Conservation (phyloP, 2,113 vertebrate species). For the Amphiprion percula region DNA sequence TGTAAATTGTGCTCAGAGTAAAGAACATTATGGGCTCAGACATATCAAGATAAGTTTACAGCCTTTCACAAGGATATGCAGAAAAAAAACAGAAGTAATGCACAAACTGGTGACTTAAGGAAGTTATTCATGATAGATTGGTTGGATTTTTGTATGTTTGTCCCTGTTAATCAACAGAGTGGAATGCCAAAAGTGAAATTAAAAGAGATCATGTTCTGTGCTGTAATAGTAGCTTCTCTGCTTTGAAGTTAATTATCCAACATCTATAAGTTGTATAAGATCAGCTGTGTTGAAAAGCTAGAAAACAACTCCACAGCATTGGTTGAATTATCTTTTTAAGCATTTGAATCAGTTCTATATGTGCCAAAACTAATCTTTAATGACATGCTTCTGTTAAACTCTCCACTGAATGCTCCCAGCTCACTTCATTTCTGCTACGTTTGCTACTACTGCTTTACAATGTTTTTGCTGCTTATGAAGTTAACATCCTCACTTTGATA, state of each 20-base stretch:
- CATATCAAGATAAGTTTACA: constrained; percentile 44
- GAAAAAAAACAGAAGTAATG: constrained; percentile 17
- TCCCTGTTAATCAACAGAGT: constrained; percentile 1
- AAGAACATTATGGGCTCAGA: constrained; percentile 24
- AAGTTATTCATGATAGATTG: constrained; percentile 20
- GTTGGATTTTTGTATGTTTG: constrained; percentile 21
- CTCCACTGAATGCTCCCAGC: constrained; percentile 1
- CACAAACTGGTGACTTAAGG: constrained; percentile 17
- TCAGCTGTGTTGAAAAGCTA: constrained; percentile 10
- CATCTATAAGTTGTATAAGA: constrained; percentile 4
- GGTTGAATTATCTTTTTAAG: constrained; percentile 9
- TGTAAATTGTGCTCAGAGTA: constrained; percentile 37
- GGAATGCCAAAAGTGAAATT: constrained; percentile 29
- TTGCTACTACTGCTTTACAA: constrained; percentile 36
- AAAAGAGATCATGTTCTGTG: constrained; percentile 13
- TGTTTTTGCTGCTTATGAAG: constrained; percentile 18
- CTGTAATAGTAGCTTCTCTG: constrained; percentile 24
- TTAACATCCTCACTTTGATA: constrained; percentile 23
- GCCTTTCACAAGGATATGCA: constrained; percentile 12
- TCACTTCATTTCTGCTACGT: constrained; percentile 26
- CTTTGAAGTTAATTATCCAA: constrained; percentile 6
- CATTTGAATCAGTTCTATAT: constrained; percentile 32
- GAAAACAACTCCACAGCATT: constrained; percentile 11
- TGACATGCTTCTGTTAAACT: neutral
- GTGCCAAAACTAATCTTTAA: constrained; percentile 58